These are phyloP conservation scores for Timandra comae DNA, from an alignment of 2,888 invertebrate species.

Conservation along the genomic window DNA sequence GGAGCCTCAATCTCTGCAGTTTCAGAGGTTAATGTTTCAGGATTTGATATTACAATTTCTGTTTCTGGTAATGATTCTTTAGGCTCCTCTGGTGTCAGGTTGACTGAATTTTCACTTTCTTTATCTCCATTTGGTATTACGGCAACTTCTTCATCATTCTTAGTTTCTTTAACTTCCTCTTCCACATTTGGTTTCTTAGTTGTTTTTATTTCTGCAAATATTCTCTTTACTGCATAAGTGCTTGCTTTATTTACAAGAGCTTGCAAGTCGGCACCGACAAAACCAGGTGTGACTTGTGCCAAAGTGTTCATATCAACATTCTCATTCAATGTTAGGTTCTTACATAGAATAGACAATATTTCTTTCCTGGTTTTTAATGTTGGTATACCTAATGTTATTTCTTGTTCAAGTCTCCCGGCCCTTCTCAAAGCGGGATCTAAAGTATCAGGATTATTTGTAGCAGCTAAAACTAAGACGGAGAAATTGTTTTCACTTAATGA, in stretches of 20 bases:
- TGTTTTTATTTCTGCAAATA: slow-evolving; percentile 53
- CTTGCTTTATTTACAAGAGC: slow-evolving; percentile 92
- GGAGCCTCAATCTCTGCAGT: slow-evolving; percentile 19
- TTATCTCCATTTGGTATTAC: slow-evolving; percentile 60
- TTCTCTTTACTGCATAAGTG: slow-evolving; percentile 86
- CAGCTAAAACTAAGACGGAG: slow-evolving; percentile 91
- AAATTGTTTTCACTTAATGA: slow-evolving; percentile 78
- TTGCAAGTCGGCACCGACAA: slow-evolving; percentile 95
- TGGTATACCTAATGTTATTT: slow-evolving; percentile 96
- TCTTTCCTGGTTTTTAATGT: slow-evolving; percentile 87
- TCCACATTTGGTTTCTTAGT: slow-evolving; percentile 26
- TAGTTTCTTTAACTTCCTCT: slow-evolving; percentile 15
- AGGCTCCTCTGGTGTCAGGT: slow-evolving; percentile 18
- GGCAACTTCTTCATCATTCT: slow-evolving; percentile 14
- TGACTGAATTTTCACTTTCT: slow-evolving; percentile 31
- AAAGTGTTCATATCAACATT: slow-evolving; percentile 84
- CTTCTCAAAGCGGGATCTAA: slow-evolving; percentile 94
- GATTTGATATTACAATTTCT: slow-evolving; percentile 5
- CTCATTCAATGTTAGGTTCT: slow-evolving; percentile 80
- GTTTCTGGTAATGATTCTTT: slow-evolving; percentile 20
- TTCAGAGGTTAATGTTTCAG: slow-evolving; percentile 24
- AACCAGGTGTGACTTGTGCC: slow-evolving; percentile 94
- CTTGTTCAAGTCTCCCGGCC: slow-evolving; percentile 95
- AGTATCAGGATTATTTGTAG: slow-evolving; percentile 94
- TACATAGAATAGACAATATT: slow-evolving; percentile 85